Percentiles rank a stretch among this genome's conserved stretches.
phyloP scores from a whole-genome alignment of 2,113 vertebrate genomes.

The Gobio gobio region DNA sequence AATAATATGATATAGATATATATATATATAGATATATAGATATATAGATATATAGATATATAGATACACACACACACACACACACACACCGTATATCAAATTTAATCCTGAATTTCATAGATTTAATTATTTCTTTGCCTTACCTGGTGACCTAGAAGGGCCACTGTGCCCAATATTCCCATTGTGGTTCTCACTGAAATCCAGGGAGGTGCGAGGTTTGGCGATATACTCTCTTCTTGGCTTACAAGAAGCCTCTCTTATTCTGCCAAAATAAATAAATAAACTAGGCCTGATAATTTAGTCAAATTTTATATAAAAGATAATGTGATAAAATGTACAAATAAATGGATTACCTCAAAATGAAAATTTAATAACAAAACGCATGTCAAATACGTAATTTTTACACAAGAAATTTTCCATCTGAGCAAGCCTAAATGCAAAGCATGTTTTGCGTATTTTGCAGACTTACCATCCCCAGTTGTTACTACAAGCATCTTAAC shows the following conservation, averaged over 20 bases:
- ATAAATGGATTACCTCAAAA: not conserved
- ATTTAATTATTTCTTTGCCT: conserved; percentile 37
- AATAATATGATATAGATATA: too few species aligned
- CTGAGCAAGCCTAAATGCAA: not conserved
- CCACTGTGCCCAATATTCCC: conserved; percentile 86
- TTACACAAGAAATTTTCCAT: not conserved
- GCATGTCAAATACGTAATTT: not conserved
- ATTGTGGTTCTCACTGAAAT: conserved; percentile 91
- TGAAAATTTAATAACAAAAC: not conserved
- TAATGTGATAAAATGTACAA: not conserved
- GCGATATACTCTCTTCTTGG: conserved; percentile 89
- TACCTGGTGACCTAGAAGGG: conserved; percentile 89
- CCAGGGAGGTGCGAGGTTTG: conserved; percentile 91
- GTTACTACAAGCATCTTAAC: not conserved
- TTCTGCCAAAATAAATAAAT: conserved; percentile 72
- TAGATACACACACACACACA: too few species aligned
- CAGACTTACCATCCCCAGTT: not conserved
- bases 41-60: too few species aligned
- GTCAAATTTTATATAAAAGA: not conserved
- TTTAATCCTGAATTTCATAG: not conserved
- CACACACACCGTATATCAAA: too few species aligned
- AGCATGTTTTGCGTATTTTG: not conserved
- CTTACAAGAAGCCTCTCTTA: conserved; percentile 88
- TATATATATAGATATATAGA: too few species aligned
- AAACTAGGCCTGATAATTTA: not conserved